Percentiles rank a stretch among this genome's conserved stretches.
These are phyloP conservation scores for Pediacus dermestoides DNA, from an alignment of 2,888 invertebrate genomes.

Conservation along the genomic window DNA sequence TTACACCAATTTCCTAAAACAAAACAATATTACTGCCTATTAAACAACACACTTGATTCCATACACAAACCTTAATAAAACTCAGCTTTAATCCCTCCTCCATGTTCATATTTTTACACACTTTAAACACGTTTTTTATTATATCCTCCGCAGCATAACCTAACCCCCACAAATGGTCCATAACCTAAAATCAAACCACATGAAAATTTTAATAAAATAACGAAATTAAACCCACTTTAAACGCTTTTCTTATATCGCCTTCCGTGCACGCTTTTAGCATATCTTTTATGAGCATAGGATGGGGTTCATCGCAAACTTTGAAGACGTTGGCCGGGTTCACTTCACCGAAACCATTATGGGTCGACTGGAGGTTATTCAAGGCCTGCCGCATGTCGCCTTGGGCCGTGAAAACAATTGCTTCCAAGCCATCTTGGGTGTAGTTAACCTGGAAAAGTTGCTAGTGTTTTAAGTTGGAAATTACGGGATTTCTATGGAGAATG, in stretches of 20 bases:
- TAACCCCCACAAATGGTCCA: constrained; percentile 85
- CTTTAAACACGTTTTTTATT: constrained; percentile 90
- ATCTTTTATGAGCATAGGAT: constrained; percentile 86
- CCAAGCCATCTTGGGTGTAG: constrained; percentile 88
- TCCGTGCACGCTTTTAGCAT: constrained; percentile 83
- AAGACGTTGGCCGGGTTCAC: constrained; percentile 94
- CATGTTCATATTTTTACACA: constrained; percentile 81
- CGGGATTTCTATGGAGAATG: too few relatives aligned
- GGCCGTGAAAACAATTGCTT: constrained; percentile 95
- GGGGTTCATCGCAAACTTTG: constrained; percentile 99
- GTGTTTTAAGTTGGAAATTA: too few relatives aligned
- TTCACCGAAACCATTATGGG: constrained; percentile 85
- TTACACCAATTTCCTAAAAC: constrained; percentile 76
- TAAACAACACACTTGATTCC: constrained; percentile 57
- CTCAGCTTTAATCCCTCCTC: constrained; percentile 78
- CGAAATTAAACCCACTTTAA: constrained; percentile 53
- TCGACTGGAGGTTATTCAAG: constrained; percentile 95
- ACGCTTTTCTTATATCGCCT: constrained; percentile 82
- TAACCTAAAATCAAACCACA: constrained; percentile 54
- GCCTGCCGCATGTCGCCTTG: constrained; percentile 99
- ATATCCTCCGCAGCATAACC: constrained; percentile 98
- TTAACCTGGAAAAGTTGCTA: constrained; percentile 62
- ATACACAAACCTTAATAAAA: constrained; percentile 65
- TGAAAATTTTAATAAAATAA: constrained; percentile 3
- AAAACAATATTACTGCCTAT: constrained; percentile 7